A percentile compares a stretch with the other conserved stretches of the same genome.
phyloP scores from a whole-genome alignment of 30 jellyfish, hydroid and myxozoan species.

The Hydractinia symbiolongicarpus region DNA sequence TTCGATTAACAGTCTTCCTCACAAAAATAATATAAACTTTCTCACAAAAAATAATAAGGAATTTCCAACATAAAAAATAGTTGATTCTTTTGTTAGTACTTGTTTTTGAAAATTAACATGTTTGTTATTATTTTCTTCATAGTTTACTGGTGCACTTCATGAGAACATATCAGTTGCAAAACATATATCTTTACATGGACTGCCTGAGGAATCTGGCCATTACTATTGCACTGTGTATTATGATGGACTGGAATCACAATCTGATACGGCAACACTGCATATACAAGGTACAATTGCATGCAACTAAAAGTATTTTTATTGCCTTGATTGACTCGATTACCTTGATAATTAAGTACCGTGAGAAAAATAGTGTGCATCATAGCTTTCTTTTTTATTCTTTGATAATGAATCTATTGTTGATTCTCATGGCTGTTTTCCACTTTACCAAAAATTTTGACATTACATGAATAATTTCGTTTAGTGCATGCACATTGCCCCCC shows the following conservation, averaged over 20 bases:
- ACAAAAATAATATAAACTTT: no score
- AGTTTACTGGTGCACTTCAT: slow-evolving; percentile 1
- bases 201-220: slow-evolving; percentile 86
- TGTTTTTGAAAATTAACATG: not conserved
- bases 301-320: not conserved
- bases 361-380: no score
- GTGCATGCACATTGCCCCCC: no score
- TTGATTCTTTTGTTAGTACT: no score
- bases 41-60: no score
- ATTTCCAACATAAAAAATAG: no score
- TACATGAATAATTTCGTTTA: no score
- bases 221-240: slow-evolving; percentile 69
- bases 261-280: slow-evolving; percentile 60
- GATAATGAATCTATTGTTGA: no score
- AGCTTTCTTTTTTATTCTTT: no score
- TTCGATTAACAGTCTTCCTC: no score
- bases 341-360: not conserved
- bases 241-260: slow-evolving; percentile 42
- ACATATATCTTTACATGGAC: slow-evolving; percentile 14
- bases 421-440: no score
- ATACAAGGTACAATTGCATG: slow-evolving; percentile 47
- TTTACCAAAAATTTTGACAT: no score
- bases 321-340: not conserved
- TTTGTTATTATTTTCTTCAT: not conserved
- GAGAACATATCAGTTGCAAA: not conserved